Evolutionary conservation across 2,797 vertebrate genomes (phyloP), one percentile per base, ranked within the genome.

Genomic region (Alfaro cultratus): DNA sequence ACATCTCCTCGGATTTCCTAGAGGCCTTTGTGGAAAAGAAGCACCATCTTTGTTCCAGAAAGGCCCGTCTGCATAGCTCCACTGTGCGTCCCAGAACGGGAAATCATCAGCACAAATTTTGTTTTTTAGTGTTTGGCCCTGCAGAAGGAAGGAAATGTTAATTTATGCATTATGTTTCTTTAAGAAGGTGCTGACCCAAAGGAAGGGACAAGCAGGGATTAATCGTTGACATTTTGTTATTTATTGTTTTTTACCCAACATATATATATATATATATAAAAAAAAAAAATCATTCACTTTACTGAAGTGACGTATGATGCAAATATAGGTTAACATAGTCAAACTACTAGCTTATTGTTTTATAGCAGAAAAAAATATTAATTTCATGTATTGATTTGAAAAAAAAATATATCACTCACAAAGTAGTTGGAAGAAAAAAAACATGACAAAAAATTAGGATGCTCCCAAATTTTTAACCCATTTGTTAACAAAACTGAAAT

Each of bases 11-110:
- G 29, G 39, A 79, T 80, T 81, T 83, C 87, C 88, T 82, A 76
- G 85, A 88, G 85, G 86, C 87, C 39, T 45, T 87, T 31, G 9
- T 39, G 41, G 79, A 36, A 60, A 75, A 87, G 62, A 89, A 67
- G 84, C 34, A 67, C 60, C 72, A 49, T 76, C 87, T 87, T 89
- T 90, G 85, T 87, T 87, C 49, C 60, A 39, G 16, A 70, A 21
- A 29, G 72, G 68, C 76, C 62, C 49, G 49, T 49, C 21, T 51
- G 43, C 41, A 2, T 70, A 74, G 39, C 49, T 47, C 8, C 26
- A 39, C 62, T 26, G 36, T 21, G 21, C 31, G 7, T 62, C 60
- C 4, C 31, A 2, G 46, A 15, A 51, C n/a, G 18, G 9, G 3
- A 39, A 70, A 71, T 45, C 43, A 79, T 31, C 21, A 43, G 41